These are phyloP conservation scores for Bombus ignitus DNA, from an alignment of 1,140 invertebrate genomes.

Conservation along the genomic window DNA sequence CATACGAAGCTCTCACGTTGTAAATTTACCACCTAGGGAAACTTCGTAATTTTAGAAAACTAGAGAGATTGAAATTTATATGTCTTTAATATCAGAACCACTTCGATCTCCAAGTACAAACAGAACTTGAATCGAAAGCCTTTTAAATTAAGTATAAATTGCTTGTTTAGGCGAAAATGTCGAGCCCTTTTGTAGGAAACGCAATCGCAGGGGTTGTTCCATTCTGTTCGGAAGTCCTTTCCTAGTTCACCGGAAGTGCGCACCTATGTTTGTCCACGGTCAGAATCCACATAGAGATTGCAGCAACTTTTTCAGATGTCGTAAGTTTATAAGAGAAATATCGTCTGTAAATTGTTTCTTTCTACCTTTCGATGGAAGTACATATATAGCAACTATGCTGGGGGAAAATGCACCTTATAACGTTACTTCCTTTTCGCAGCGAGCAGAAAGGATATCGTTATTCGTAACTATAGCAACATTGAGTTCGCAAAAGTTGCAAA, in stretches of 20 bases:
- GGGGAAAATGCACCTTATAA: not conserved
- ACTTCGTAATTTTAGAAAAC: too few species aligned
- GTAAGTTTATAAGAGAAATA: conserved; percentile 64
- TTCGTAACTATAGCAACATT: conserved; percentile 27
- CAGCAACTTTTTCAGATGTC: conserved; percentile 63
- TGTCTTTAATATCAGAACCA: not conserved
- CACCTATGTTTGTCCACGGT: conserved; percentile 59
- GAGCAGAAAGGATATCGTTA: conserved; percentile 53
- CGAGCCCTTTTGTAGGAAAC: conserved; percentile 68
- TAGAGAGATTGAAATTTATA: not conserved
- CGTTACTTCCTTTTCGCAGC: conserved; percentile 52
- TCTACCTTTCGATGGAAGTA: not conserved
- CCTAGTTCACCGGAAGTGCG: conserved; percentile 39
- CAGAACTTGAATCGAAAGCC: not conserved
- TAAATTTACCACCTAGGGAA: too few species aligned
- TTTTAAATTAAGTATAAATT: too few species aligned
- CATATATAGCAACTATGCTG: too few species aligned
- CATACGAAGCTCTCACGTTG: too few species aligned
- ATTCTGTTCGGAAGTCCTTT: conserved; percentile 45
- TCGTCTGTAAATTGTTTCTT: not conserved
- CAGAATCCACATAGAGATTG: conserved; percentile 65
- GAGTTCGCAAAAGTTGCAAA: conserved; percentile 9
- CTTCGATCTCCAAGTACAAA: not conserved
- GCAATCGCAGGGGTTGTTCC: conserved; percentile 45
- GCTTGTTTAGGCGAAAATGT: conserved; percentile 68